Base-by-base conservation (phyloP, 1,140 invertebrate species). In the Pararge aegeria region DNA sequence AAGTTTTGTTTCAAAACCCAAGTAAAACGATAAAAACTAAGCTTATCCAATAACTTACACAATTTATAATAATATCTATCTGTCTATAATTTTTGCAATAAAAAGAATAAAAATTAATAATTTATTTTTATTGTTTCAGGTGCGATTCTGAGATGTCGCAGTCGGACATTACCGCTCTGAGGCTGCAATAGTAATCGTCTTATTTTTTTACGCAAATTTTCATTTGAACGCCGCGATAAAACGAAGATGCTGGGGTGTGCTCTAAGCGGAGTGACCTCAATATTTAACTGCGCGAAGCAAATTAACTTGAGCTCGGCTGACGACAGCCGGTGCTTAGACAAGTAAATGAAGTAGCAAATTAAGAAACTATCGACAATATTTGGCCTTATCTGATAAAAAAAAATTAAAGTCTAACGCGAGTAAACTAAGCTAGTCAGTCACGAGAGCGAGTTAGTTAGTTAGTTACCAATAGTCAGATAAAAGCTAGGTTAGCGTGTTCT, bases 161-260 rank as follows among this genome's bases (percentile, higher is more conserved):
- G 54, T 59, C 46, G 58, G 64, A 68, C 55, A 66, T 57, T 51
- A 68, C 53, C 44, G 29, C 38, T 54, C 29, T 55, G 65, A 70
- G 66, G 59, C 64, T 60, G 73, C 57, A 61, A 50, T 62, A 24
- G 24, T 73, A 73, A 61, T 68, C 58, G 64, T 53, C 61, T 61
- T 71, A 66, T 61, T 73, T 40, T 63, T 73, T 40, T 64, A 59
- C 21, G 63, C 71, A 70, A 58, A 57, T 55, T 57, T 68, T 78
- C 69, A 75, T 65, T 69, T 62, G 73, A 69, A 67, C 38, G n/a
- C 54, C 56, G 70, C 40, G 54, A 73, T 79, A 74, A 76, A 80
- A 75, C 66, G 71, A 89, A 89, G 72, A 89, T 89, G 86, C 84
- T 89, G 84, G 86, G 84, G 86, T 80, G 76, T 81, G 83, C 73